A percentile compares a stretch with the other conserved stretches of the same genome.
phyloP scores from a whole-genome alignment of 2,797 vertebrate genomes.

The Octomys mimax region DNA sequence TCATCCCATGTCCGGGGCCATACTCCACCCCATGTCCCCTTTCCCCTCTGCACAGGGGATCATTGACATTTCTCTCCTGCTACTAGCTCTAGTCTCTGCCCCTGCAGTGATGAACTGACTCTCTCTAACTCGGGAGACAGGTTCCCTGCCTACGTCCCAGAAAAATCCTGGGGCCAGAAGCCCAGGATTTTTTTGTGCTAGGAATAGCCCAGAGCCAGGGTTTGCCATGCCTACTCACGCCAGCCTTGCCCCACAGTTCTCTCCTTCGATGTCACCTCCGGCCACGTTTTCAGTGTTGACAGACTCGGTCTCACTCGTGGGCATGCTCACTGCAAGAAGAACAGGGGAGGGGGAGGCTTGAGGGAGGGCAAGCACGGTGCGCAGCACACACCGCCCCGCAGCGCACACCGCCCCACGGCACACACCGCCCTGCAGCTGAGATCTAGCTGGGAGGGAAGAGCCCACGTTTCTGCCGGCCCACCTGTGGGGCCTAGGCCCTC shows the following conservation, averaged over 20 bases:
- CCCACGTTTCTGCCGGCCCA: background rate
- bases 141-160: background rate
- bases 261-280: conserved; percentile 96
- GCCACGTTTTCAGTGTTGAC: conserved; percentile 98
- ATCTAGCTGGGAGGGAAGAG: background rate
- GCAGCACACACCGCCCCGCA: background rate
- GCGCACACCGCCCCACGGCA: background rate
- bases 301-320: conserved; percentile 98
- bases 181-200: background rate
- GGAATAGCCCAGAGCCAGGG: background rate
- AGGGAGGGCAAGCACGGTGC: background rate
- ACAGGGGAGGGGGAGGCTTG: conserved; percentile 70
- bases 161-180: background rate
- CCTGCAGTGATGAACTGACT: background rate
- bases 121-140: background rate
- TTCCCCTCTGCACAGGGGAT: background rate
- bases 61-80: background rate
- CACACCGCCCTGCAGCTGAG: background rate
- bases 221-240: conserved; percentile 93
- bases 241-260: conserved; percentile 96
- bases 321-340: conserved; percentile 96
- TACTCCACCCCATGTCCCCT: background rate
- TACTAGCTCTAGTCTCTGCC: background rate
- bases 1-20: rapidly evolving
- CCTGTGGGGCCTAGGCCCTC: background rate